Percentiles rank a stretch among this genome's conserved stretches.
Evolutionary conservation across 2,888 invertebrate species (phyloP).

Genomic region (Nemoura dubitans): DNA sequence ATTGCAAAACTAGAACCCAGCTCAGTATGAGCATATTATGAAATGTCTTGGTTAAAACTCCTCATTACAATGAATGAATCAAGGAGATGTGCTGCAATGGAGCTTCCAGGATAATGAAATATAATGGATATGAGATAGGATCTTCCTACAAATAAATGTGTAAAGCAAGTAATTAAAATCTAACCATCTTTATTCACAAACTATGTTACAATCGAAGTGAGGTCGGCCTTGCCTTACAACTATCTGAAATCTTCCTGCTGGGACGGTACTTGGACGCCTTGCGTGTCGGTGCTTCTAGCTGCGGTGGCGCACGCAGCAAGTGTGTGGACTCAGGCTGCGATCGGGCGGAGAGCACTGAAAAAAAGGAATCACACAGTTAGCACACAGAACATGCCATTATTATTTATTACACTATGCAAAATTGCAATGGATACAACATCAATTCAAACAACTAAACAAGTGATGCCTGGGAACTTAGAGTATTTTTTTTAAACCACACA

Average conservation of each 20-base stretch:
- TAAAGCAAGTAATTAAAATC: background rate
- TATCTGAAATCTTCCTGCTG: conserved; percentile 9
- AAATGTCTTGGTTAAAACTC: no score
- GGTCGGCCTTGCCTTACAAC: background rate
- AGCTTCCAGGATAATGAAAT: no score
- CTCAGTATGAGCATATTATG: no score
- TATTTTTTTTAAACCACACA: no score
- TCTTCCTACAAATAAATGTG: background rate
- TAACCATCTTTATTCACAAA: background rate
- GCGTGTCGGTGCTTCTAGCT: background rate
- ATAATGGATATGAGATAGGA: background rate
- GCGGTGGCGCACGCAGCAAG: no score
- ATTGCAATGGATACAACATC: no score
- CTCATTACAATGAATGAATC: no score
- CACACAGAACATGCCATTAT: background rate
- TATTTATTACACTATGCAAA: no score
- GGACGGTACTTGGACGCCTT: conserved; percentile 25
- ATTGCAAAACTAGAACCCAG: no score
- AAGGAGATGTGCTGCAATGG: no score
- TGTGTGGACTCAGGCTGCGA: background rate
- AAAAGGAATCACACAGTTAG: background rate
- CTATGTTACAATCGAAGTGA: conserved; percentile 16
- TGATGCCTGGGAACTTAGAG: no score
- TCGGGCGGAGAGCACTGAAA: background rate
- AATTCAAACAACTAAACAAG: no score